These are phyloP conservation scores for Melanotaenia duboulayi DNA, from an alignment of 2,113 vertebrate genomes.

Conservation along the genomic window DNA sequence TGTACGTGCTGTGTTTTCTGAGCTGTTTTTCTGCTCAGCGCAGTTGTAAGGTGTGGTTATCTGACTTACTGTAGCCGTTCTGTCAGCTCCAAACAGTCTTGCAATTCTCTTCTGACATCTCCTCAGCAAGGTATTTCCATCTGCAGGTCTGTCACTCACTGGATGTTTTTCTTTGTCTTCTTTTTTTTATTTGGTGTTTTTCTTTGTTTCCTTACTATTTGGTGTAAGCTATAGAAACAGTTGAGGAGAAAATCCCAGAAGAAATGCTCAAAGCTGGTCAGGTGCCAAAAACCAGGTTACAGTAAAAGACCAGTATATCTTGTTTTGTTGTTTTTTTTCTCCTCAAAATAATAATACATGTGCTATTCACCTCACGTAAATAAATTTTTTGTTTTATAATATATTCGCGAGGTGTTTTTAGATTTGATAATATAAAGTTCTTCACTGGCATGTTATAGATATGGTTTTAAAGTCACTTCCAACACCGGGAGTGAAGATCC, in stretches of 20 bases:
- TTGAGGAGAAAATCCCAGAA: neutral
- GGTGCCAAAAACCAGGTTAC: neutral
- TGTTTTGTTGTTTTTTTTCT: neutral
- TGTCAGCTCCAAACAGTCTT: constrained; percentile 5
- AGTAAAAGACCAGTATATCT: neutral
- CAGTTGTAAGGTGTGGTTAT: constrained; percentile 29
- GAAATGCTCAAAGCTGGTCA: neutral
- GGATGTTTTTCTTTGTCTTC: neutral
- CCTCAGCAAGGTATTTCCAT: neutral
- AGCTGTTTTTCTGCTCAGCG: constrained; percentile 3
- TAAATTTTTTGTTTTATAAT: too few species aligned
- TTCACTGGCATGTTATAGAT: too few species aligned
- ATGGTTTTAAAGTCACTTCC: too few species aligned
- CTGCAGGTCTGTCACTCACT: neutral
- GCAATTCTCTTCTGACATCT: constrained; percentile 14
- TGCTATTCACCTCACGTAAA: too few species aligned
- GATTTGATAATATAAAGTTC: too few species aligned
- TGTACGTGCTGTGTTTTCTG: constrained; percentile 2
- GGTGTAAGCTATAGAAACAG: neutral
- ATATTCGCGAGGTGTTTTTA: too few species aligned
- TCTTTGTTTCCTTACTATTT: neutral
- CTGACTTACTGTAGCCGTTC: constrained; percentile 1
- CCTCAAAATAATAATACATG: neutral
- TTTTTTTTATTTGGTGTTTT: neutral
- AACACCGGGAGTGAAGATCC: too few species aligned